Conservation (phyloP, 2,888 invertebrate species). For the Hyppa rectilinea region DNA sequence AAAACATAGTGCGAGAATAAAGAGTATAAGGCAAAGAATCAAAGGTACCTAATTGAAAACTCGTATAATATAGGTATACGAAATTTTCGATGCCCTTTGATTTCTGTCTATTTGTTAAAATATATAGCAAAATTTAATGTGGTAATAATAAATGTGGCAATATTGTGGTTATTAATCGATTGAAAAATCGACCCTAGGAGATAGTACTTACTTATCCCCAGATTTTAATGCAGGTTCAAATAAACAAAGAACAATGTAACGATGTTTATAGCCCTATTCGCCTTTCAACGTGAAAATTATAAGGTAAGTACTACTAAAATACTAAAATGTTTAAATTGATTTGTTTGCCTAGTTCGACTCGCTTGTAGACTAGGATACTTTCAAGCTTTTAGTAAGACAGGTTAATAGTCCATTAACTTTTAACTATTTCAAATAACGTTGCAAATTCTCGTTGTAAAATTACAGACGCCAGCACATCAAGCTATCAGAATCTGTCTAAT, state of each 20-base stretch:
- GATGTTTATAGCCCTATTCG: not conserved
- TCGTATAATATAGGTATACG: too few relatives aligned
- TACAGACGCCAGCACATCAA: too few relatives aligned
- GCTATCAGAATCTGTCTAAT: too few relatives aligned
- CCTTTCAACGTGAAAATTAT: not conserved
- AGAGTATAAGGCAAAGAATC: too few relatives aligned
- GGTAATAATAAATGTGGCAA: too few relatives aligned
- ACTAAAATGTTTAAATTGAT: not conserved
- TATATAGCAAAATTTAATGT: too few relatives aligned
- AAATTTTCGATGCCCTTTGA: too few relatives aligned
- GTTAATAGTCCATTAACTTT: conserved; percentile 8
- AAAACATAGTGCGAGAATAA: not conserved
- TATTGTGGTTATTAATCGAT: too few relatives aligned
- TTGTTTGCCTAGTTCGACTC: conserved; percentile 11
- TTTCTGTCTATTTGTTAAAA: too few relatives aligned
- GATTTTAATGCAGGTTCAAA: not conserved
- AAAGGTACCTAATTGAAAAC: too few relatives aligned
- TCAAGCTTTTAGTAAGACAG: conserved; percentile 12
- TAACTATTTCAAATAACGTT: conserved; percentile 1
- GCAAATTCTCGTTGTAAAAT: conserved; percentile 1
- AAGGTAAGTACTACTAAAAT: not conserved
- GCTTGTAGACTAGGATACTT: not conserved
- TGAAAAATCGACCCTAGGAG: not conserved
- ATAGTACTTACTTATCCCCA: not conserved
- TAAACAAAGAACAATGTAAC: not conserved